A percentile compares a stretch with the other conserved stretches of the same genome.
Evolutionary conservation across 2,797 vertebrate species (phyloP).

Genomic region (Notamacropus eugenii): DNA sequence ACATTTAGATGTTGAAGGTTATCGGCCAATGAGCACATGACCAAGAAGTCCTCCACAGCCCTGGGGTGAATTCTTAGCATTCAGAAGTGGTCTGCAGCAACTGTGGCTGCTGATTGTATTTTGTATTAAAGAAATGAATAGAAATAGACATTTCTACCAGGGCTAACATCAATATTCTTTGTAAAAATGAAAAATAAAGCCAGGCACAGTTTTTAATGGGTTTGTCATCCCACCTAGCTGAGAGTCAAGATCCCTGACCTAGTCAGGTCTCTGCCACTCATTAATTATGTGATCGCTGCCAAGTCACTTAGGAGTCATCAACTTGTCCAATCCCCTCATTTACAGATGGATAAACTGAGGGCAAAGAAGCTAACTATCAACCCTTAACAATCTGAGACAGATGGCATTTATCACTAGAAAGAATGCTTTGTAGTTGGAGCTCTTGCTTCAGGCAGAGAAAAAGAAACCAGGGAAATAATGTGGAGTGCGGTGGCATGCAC

Average conservation of each 20-base stretch:
- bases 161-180: slow-evolving; percentile 24
- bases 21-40: slow-evolving; percentile 39
- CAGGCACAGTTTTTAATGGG: neutral
- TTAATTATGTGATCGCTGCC: neutral
- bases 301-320: slow-evolving; percentile 3
- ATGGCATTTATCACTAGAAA: neutral
- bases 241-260: slow-evolving; percentile 4
- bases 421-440: neutral
- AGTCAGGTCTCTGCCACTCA: slow-evolving; percentile 2
- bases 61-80: neutral
- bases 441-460: neutral
- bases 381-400: neutral
- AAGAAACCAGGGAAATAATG: neutral
- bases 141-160: slow-evolving; percentile 11
- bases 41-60: neutral
- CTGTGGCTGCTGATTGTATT: slow-evolving; percentile 10
- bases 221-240: neutral
- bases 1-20: slow-evolving; percentile 30
- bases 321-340: neutral
- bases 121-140: slow-evolving; percentile 39
- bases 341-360: neutral
- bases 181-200: neutral
- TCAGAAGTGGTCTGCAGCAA: neutral
- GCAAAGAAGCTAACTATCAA: neutral
- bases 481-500: neutral